Evolutionary conservation across 1,140 invertebrate genomes (phyloP).

Genomic region (Fopius arisanus): DNA sequence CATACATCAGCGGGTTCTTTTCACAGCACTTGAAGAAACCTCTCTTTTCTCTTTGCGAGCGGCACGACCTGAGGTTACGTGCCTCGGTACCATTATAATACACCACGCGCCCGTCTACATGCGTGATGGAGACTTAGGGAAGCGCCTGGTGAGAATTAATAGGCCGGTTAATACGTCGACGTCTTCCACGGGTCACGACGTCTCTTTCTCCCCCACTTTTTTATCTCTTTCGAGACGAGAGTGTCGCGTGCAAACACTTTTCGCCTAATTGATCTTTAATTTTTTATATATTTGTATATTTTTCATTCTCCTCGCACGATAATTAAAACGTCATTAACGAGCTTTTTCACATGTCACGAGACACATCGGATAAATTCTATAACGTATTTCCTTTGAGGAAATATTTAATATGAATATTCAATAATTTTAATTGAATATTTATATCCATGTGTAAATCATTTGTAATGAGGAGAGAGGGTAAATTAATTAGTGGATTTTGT

Average conservation of each 20-base stretch:
- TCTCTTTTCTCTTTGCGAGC: slow-evolving; percentile 18
- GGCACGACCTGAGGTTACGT: slow-evolving; percentile 30
- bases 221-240: background rate
- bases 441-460: no score
- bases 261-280: slow-evolving; percentile 7
- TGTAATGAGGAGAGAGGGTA: background rate
- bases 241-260: background rate
- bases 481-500: slow-evolving; percentile 28
- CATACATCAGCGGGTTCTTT: slow-evolving; percentile 45
- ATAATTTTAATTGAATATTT: no score
- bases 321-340: background rate
- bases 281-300: background rate
- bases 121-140: slow-evolving; percentile 4
- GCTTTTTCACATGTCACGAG: no score
- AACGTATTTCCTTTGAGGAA: no score
- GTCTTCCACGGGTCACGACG: slow-evolving; percentile 33
- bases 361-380: no score
- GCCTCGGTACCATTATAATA: slow-evolving; percentile 24
- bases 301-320: background rate
- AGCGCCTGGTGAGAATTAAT: slow-evolving; percentile 32
- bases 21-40: slow-evolving; percentile 16
- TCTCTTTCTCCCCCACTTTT: slow-evolving; percentile 18
- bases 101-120: background rate
- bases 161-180: slow-evolving; percentile 34
- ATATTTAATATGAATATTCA: background rate